These are phyloP conservation scores for Orientallactaga sibirica DNA, from an alignment of 2,797 vertebrate genomes.

Conservation along the genomic window DNA sequence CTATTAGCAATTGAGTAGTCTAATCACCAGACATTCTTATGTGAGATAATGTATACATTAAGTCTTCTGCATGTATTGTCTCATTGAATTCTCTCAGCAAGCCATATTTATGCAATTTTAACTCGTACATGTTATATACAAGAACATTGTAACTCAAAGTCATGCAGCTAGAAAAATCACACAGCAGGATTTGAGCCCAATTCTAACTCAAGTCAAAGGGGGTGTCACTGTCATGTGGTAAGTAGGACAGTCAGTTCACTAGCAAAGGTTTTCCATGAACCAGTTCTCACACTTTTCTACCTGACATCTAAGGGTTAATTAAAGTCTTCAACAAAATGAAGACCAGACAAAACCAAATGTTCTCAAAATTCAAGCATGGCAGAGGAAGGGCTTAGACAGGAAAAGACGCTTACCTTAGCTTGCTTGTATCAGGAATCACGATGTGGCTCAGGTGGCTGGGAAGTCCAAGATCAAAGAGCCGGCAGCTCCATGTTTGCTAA, in stretches of 20 bases:
- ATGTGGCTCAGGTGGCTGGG: background rate
- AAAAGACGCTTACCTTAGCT: background rate
- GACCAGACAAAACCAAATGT: background rate
- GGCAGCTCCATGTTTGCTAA: no score
- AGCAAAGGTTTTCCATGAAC: background rate
- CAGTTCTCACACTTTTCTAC: background rate
- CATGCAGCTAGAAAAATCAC: background rate
- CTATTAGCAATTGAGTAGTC: background rate
- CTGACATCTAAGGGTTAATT: background rate
- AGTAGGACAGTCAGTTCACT: background rate
- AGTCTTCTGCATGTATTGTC: background rate
- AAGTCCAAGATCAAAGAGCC: no score
- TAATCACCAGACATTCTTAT: background rate
- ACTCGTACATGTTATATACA: background rate
- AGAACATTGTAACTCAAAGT: constrained; percentile 27
- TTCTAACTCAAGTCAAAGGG: background rate
- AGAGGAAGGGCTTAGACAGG: background rate
- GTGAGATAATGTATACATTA: background rate
- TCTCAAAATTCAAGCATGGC: background rate
- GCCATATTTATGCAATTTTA: background rate
- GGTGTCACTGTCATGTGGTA: background rate
- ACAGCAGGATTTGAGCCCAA: background rate
- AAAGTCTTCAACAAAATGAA: background rate
- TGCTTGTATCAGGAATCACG: no score
- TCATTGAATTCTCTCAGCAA: background rate